phyloP scores from a whole-genome alignment of 2,797 vertebrate species.

The Cyprinella venusta region DNA sequence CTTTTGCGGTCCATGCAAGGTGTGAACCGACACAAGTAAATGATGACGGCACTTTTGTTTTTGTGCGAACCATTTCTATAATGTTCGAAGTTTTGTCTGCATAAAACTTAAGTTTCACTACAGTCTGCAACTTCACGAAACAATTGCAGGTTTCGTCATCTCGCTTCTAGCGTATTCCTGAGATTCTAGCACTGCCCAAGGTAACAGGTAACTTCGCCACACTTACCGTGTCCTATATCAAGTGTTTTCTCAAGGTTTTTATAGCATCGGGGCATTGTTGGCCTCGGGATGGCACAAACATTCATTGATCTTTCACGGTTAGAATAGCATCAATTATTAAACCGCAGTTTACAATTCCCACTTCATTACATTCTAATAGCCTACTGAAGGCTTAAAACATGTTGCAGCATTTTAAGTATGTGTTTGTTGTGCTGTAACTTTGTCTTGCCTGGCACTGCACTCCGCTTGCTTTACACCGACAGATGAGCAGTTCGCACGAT shows the following conservation, averaged over 20 bases:
- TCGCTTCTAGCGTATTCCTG: constrained; percentile 26
- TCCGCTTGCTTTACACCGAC: background rate
- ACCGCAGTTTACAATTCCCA: constrained; percentile 17
- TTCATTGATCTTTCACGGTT: constrained; percentile 22
- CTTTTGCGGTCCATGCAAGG: background rate
- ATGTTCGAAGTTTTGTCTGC: background rate
- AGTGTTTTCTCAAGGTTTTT: constrained; percentile 33
- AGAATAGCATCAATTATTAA: constrained; percentile 31
- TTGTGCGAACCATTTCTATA: background rate
- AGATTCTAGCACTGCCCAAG: constrained; percentile 35
- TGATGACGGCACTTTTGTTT: background rate
- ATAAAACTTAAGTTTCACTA: constrained; percentile 11
- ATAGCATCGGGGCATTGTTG: constrained; percentile 1
- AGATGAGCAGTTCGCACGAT: constrained; percentile 15
- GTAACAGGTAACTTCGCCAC: constrained; percentile 18
- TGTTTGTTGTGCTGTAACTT: constrained; percentile 17
- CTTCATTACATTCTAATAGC: constrained; percentile 11
- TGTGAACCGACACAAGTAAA: background rate
- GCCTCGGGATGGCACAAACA: constrained; percentile 32
- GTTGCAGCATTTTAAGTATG: background rate
- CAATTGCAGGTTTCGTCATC: constrained; percentile 38
- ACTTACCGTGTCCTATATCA: background rate
- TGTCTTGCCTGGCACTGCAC: background rate
- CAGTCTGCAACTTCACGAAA: constrained; percentile 21
- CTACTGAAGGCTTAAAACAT: background rate